Evolutionary conservation across 2,888 invertebrate species (phyloP).

Genomic region (Diarsia mendica): DNA sequence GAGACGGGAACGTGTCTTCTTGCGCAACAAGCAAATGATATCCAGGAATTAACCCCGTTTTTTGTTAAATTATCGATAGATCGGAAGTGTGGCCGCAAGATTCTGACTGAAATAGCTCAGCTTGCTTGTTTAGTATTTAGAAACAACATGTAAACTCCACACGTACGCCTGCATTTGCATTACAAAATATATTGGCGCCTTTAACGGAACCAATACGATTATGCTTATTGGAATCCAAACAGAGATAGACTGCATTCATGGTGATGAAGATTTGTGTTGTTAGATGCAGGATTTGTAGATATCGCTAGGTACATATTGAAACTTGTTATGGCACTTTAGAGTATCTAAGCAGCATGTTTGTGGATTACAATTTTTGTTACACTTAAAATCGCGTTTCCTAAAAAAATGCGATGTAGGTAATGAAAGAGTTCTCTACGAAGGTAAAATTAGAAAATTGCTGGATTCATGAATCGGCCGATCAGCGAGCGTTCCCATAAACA

Average conservation of each 20-base stretch:
- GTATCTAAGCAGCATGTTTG: not conserved
- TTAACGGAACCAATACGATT: conserved; percentile 60
- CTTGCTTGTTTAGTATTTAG: conserved; percentile 71
- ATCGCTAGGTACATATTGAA: conserved; percentile 12
- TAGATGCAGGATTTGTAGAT: conserved; percentile 17
- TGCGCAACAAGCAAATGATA: conserved; percentile 72
- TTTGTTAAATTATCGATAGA: conserved; percentile 81
- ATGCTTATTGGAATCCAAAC: conserved; percentile 64
- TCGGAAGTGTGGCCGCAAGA: conserved; percentile 74
- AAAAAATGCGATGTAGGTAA: not conserved
- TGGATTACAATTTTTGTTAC: too few species aligned
- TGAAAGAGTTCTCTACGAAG: not conserved
- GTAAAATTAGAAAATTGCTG: not conserved
- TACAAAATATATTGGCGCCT: conserved; percentile 68
- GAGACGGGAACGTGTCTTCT: conserved; percentile 46
- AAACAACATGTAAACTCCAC: conserved; percentile 72
- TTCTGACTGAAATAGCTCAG: conserved; percentile 75
- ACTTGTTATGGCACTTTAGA: not conserved
- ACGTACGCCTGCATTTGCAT: conserved; percentile 66
- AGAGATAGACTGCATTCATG: conserved; percentile 45
- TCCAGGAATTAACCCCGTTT: conserved; percentile 86
- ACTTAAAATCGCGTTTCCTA: too few species aligned
- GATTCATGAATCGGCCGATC: conserved; percentile 20
- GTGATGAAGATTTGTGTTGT: conserved; percentile 41
- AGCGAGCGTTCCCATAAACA: not conserved